Conservation (phyloP, 2,797 vertebrate species). For the Neoniphon sammara region DNA sequence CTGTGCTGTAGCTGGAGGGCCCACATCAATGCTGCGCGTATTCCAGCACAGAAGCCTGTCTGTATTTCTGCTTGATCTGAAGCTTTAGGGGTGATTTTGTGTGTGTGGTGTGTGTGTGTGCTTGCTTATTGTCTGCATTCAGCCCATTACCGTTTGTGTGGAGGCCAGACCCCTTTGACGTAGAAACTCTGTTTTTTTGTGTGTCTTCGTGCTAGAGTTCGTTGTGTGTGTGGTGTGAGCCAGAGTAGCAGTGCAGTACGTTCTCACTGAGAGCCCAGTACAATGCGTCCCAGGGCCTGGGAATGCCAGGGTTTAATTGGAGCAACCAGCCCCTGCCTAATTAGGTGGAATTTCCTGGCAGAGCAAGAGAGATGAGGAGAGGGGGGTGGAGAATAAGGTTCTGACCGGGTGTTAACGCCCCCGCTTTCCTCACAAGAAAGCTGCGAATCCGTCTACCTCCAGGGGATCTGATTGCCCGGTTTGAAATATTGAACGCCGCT, state of each 20-base stretch:
- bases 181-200: conserved; percentile 37
- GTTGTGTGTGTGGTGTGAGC: conserved; percentile 35
- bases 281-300: conserved; percentile 72
- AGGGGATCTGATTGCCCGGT: conserved; percentile 23
- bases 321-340: conserved; percentile 76
- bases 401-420: neutral
- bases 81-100: conserved; percentile 43
- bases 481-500: conserved; percentile 26
- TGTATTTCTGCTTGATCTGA: conserved; percentile 53
- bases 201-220: conserved; percentile 10
- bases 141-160: conserved; percentile 9
- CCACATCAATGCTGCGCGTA: conserved; percentile 33
- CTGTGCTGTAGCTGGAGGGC: conserved; percentile 42
- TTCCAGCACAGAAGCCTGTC: conserved; percentile 36
- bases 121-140: conserved; percentile 39
- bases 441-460: conserved; percentile 26
- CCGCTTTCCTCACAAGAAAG: conserved; percentile 46
- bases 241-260: conserved; percentile 33
- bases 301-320: conserved; percentile 81
- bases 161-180: conserved; percentile 39
- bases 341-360: conserved; percentile 84
- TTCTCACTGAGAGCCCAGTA: conserved; percentile 54
- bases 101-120: conserved; percentile 28
- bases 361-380: conserved; percentile 50
- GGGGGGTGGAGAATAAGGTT: neutral